Percentiles rank a stretch among this genome's conserved stretches.
Conservation (phyloP, 1,140 invertebrate species). For the Oncopeltus fasciatus region DNA sequence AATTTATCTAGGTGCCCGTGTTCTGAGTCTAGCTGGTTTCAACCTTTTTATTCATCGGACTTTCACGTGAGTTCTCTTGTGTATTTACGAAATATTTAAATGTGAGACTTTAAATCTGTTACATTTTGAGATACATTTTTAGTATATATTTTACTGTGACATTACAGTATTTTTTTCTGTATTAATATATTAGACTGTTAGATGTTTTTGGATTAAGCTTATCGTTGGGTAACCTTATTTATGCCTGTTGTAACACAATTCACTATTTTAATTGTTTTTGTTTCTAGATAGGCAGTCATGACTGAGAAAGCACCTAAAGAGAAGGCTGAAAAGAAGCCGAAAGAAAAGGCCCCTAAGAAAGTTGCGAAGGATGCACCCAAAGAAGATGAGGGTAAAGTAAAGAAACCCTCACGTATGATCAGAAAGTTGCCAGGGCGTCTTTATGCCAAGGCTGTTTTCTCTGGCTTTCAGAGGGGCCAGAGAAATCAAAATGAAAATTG, state of each 20-base stretch:
- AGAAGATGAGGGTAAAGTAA: conserved; percentile 24
- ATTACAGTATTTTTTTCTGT: too few relatives aligned
- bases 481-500: conserved; percentile 97
- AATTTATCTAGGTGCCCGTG: too few relatives aligned
- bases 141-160: too few relatives aligned
- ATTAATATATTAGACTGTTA: too few relatives aligned
- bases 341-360: conserved; percentile 41
- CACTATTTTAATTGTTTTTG: not conserved
- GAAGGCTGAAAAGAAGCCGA: conserved; percentile 30
- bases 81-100: too few relatives aligned
- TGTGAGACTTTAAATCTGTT: too few relatives aligned
- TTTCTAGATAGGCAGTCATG: conserved; percentile 13
- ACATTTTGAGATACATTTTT: too few relatives aligned
- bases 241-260: not conserved
- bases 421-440: conserved; percentile 63
- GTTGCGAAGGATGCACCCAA: conserved; percentile 30
- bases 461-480: conserved; percentile 91
- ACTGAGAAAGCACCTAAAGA: conserved; percentile 19
- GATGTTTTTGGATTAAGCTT: conserved; percentile 10
- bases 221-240: too few relatives aligned
- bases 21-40: too few relatives aligned
- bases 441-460: conserved; percentile 94
- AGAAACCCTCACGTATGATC: conserved; percentile 20
- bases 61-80: too few relatives aligned
- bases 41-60: too few relatives aligned